Percentiles rank a stretch among this genome's conserved stretches.
Evolutionary conservation across 2,113 vertebrate genomes (phyloP).

Genomic region (Cyanistes caeruleus): DNA sequence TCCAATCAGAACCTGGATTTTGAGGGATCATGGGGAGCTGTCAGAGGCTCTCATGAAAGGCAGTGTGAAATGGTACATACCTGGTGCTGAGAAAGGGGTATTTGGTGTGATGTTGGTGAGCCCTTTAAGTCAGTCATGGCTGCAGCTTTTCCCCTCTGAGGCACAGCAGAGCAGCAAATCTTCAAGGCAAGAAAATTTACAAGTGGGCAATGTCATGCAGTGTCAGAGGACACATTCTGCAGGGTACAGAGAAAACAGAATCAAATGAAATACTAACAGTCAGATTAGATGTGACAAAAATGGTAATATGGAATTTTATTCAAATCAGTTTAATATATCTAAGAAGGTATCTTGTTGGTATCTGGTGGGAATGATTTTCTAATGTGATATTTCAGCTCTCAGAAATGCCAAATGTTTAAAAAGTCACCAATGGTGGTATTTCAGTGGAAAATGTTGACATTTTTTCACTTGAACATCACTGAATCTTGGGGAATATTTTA

Average conservation of each 20-base stretch:
- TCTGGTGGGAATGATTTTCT: background rate
- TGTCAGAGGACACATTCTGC: background rate
- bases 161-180: background rate
- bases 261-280: background rate
- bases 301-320: background rate
- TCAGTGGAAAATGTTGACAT: background rate
- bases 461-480: conserved; percentile 2
- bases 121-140: accelerated
- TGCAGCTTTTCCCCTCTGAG: background rate
- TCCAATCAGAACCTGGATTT: background rate
- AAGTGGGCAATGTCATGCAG: background rate
- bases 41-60: background rate
- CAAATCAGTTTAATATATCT: background rate
- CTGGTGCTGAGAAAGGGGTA: background rate
- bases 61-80: background rate
- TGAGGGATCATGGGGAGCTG: background rate
- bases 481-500: background rate
- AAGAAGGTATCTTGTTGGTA: background rate
- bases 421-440: background rate
- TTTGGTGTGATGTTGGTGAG: background rate
- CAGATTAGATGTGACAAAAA: background rate
- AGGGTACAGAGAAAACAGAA: background rate
- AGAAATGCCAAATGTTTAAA: conserved; percentile 1
- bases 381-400: background rate
- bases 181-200: background rate